Evolutionary conservation across 2,888 invertebrate genomes (phyloP).

Genomic region (Ligdia adustata): DNA sequence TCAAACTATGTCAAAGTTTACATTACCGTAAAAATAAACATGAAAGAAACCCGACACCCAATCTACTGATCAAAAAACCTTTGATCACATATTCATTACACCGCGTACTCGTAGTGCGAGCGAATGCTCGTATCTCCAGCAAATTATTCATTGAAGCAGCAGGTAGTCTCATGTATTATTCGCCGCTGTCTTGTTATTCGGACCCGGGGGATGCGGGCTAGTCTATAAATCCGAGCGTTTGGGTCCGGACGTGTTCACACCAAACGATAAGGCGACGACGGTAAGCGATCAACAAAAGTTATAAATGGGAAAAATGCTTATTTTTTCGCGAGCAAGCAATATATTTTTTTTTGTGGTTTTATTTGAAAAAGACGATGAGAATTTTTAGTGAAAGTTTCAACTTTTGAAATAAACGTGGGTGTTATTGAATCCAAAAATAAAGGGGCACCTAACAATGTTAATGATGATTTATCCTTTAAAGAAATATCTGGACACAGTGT

Average conservation of each 20-base stretch:
- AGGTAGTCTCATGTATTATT: conserved; percentile 38
- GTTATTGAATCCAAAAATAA: too few relatives aligned
- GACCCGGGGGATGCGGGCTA: conserved; percentile 24
- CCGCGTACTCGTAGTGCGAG: conserved; percentile 21
- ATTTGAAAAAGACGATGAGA: too few relatives aligned
- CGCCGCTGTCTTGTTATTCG: conserved; percentile 36
- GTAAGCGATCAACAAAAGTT: too few relatives aligned
- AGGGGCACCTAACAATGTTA: too few relatives aligned
- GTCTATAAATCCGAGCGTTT: conserved; percentile 26
- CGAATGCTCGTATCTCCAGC: conserved; percentile 13
- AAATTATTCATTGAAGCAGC: conserved; percentile 37
- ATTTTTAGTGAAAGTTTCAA: too few relatives aligned
- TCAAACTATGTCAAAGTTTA: background rate
- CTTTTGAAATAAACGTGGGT: too few relatives aligned
- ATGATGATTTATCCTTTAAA: too few relatives aligned
- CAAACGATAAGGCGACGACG: background rate
- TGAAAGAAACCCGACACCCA: conserved; percentile 6
- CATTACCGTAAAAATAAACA: conserved; percentile 1
- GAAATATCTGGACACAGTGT: too few relatives aligned
- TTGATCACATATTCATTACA: conserved; percentile 38
- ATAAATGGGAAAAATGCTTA: too few relatives aligned
- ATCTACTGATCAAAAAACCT: conserved; percentile 26
- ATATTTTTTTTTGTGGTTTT: too few relatives aligned
- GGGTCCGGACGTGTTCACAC: conserved; percentile 16
- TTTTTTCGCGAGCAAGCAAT: too few relatives aligned